These are phyloP conservation scores for Drosophila testacea DNA, from an alignment of 2,888 invertebrate species.

Conservation along the genomic window DNA sequence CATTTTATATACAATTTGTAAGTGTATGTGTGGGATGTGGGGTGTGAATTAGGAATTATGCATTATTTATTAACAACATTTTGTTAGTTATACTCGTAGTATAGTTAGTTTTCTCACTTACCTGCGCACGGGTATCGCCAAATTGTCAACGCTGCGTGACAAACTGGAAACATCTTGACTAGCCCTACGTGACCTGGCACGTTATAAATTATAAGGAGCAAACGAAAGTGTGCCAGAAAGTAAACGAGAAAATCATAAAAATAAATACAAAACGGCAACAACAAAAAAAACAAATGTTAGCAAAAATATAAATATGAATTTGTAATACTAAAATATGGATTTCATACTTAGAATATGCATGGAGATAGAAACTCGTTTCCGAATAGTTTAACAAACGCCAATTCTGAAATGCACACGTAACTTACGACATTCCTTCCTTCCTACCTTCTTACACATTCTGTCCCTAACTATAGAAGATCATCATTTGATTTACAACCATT, in stretches of 20 bases:
- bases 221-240: constrained; percentile 80
- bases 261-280: constrained; percentile 56
- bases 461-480: constrained; percentile 9
- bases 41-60: constrained; percentile 7
- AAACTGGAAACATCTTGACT: constrained; percentile 91
- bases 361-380: neutral
- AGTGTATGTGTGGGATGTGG: neutral
- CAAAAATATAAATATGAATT: constrained; percentile 21
- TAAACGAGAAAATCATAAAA: constrained; percentile 65
- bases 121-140: constrained; percentile 87
- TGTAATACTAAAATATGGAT: constrained; percentile 16
- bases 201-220: constrained; percentile 79
- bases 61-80: neutral
- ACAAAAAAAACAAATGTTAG: constrained; percentile 35
- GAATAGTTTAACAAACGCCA: constrained; percentile 72
- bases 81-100: neutral
- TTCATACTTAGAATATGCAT: constrained; percentile 13
- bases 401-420: constrained; percentile 60
- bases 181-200: constrained; percentile 92
- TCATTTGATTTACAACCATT: constrained; percentile 9
- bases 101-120: constrained; percentile 82
- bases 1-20: constrained; percentile 9
- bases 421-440: constrained; percentile 1
- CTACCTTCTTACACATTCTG: neutral
- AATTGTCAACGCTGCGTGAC: constrained; percentile 89